Percentiles rank a stretch among this genome's conserved stretches.
phyloP scores from a whole-genome alignment of 2,113 vertebrate species.

The Toxotes chatareus region DNA sequence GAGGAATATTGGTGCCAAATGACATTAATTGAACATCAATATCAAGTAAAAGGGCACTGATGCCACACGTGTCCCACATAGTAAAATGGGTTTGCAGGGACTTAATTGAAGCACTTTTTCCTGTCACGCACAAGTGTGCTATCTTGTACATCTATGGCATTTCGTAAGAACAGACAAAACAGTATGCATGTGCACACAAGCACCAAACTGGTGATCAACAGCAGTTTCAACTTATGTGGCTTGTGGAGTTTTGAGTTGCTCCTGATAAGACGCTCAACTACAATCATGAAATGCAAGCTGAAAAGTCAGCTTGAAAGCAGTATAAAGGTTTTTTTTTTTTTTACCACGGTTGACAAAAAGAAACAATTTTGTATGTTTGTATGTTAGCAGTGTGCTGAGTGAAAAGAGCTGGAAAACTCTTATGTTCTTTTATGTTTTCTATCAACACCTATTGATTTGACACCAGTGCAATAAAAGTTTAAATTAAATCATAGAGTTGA shows the following conservation, averaged over 20 bases:
- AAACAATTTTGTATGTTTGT: neutral
- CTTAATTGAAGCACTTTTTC: slow-evolving; percentile 6
- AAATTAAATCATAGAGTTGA: slow-evolving; percentile 33
- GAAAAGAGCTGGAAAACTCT: neutral
- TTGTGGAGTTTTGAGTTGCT: neutral
- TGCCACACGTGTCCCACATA: slow-evolving; percentile 61
- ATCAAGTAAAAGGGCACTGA: slow-evolving; percentile 49
- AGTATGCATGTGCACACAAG: neutral
- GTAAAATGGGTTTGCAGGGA: slow-evolving; percentile 49
- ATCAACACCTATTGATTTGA: neutral
- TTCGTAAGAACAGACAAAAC: neutral
- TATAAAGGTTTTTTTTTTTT: neutral
- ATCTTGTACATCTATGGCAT: neutral
- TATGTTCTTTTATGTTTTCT: neutral
- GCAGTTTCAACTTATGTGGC: neutral
- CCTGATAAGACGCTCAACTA: neutral
- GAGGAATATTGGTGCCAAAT: slow-evolving; percentile 32
- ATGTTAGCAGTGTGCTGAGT: neutral
- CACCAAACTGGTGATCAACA: too few relatives aligned
- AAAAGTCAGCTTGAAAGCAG: slow-evolving; percentile 9
- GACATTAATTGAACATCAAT: slow-evolving; percentile 51
- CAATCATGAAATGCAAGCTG: neutral
- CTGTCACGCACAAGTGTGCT: neutral
- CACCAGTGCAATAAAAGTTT: neutral
- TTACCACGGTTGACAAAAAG: too few relatives aligned